These are phyloP conservation scores for Psittacula derbiana DNA, from an alignment of 2,797 vertebrate species.

Conservation along the genomic window DNA sequence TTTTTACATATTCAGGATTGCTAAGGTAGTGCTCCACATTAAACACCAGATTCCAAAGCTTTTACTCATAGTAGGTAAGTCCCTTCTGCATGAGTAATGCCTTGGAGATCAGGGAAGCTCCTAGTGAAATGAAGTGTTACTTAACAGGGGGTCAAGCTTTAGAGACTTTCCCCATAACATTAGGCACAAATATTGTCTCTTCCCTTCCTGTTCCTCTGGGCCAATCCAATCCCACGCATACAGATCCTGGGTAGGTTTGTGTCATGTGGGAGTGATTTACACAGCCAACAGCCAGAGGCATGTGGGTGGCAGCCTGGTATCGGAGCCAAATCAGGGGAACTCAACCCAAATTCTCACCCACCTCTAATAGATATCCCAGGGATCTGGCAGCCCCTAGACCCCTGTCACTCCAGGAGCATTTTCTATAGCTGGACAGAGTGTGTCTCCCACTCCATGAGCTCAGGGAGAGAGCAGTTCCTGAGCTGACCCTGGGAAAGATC, in stretches of 20 bases:
- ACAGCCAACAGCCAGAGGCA: background rate
- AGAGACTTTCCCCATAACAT: background rate
- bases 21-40: background rate
- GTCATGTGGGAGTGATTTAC: background rate
- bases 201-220: background rate
- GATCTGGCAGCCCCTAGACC: background rate
- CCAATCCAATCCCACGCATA: fast-evolving
- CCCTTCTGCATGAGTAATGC: slow-evolving; percentile 9
- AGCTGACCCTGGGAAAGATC: background rate
- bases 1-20: slow-evolving; percentile 20
- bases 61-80: slow-evolving; percentile 1
- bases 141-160: background rate
- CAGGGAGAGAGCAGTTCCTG: background rate
- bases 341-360: background rate
- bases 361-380: background rate
- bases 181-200: background rate
- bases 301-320: background rate
- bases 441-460: background rate
- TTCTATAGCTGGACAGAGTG: background rate
- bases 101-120: background rate
- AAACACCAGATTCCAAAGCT: slow-evolving; percentile 11
- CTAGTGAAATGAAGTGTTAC: background rate
- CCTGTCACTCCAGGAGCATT: background rate
- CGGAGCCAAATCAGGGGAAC: background rate
- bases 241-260: background rate